Conservation (phyloP, 2,113 vertebrate genomes). For the Sander lucioperca region DNA sequence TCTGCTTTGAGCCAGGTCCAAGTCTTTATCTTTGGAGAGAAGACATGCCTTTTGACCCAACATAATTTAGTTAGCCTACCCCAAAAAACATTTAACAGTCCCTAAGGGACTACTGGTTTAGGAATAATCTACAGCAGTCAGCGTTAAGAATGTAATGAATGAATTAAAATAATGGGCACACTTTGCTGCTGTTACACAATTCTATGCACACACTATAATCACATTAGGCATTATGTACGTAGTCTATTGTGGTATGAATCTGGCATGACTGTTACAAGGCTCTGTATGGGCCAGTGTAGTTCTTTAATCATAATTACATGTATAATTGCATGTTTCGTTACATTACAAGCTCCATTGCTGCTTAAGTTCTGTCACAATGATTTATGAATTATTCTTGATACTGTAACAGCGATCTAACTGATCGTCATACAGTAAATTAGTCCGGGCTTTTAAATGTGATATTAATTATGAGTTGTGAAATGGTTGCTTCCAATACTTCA, state of each 20-base stretch:
- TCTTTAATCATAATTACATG: conserved; percentile 41
- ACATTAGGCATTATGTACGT: conserved; percentile 44
- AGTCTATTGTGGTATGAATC: conserved; percentile 21
- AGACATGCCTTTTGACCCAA: conserved; percentile 64
- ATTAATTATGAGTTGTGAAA: no score
- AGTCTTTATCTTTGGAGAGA: conserved; percentile 48
- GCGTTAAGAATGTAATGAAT: conserved; percentile 20
- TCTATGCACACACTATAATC: conserved; percentile 30
- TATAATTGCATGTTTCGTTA: conserved; percentile 32
- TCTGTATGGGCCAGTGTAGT: conserved; percentile 19
- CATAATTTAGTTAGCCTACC: conserved; percentile 62
- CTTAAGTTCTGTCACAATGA: conserved; percentile 34
- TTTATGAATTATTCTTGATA: conserved; percentile 24
- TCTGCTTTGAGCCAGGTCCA: conserved; percentile 45
- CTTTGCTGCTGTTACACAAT: conserved; percentile 31
- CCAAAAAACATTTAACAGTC: conserved; percentile 60
- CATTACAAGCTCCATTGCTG: conserved; percentile 22
- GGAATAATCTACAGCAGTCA: conserved; percentile 58
- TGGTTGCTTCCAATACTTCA: conserved; percentile 33
- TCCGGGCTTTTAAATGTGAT: conserved; percentile 23
- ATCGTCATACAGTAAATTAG: conserved; percentile 22
- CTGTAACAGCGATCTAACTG: conserved; percentile 8
- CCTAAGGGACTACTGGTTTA: conserved; percentile 47
- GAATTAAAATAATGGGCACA: conserved; percentile 38
- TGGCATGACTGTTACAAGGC: conserved; percentile 18